phyloP scores from a whole-genome alignment of 2,113 vertebrate species.

The Xyrauchen texanus region DNA sequence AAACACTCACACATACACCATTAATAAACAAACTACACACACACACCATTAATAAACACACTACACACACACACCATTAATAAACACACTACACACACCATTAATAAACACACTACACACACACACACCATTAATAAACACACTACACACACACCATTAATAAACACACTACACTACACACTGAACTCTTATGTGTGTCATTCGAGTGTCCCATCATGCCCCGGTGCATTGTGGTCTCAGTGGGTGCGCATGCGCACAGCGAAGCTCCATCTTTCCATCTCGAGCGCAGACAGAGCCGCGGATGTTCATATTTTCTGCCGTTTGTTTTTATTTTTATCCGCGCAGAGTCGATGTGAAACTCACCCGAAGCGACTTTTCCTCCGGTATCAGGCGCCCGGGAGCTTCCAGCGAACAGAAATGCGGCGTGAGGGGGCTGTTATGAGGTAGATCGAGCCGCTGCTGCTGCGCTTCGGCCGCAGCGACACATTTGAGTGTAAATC shows the following conservation, averaged over 20 bases:
- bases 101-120: no score
- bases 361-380: neutral
- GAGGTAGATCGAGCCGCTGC: slow-evolving; percentile 40
- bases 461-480: slow-evolving; percentile 40
- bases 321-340: slow-evolving; percentile 23
- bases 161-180: neutral
- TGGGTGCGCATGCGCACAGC: slow-evolving; percentile 28
- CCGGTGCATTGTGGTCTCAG: slow-evolving; percentile 31
- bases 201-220: slow-evolving; percentile 26
- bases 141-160: no score
- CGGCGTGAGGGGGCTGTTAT: slow-evolving; percentile 19
- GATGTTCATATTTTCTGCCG: slow-evolving; percentile 28
- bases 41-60: no score
- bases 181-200: neutral
- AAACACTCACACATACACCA: no score
- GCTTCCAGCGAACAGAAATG: neutral
- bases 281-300: slow-evolving; percentile 29
- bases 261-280: slow-evolving; percentile 36
- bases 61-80: no score
- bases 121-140: no score
- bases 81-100: no score
- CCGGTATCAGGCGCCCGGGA: neutral
- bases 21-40: no score
- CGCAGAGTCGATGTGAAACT: slow-evolving; percentile 12
- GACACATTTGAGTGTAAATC: slow-evolving; percentile 34